Base-by-base conservation (phyloP, 1,140 invertebrate genomes). In the Pomacea maculata region DNA sequence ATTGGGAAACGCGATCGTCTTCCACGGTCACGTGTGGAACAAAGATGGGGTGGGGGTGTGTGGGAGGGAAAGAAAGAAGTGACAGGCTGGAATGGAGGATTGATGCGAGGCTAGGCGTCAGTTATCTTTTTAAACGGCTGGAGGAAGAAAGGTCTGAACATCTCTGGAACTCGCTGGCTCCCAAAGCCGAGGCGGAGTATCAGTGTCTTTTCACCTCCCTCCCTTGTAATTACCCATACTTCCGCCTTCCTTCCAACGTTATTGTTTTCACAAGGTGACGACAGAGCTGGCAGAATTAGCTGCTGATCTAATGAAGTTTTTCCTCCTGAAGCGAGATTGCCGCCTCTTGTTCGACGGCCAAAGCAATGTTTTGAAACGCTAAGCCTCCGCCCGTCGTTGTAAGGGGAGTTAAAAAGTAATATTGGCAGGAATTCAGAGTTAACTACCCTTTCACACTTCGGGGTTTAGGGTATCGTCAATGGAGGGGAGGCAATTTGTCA, bases 381-480 rank as follows among this genome's bases (percentile, higher is more conserved):
- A 78, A 54, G 65, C 67, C 25, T 0, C 9, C 9, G 29, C 67
- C n/a, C 12, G 17, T 45, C 6, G 34, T 12, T 19, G 77, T 78
- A 70, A 78, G 77, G 77, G 77, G 77, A 78, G 77, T 78, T 78
- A 78, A 78, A 71, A 78, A 78, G 65, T 65, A 78, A 78, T 78
- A 78, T 78, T 54, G 77, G 63, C 21, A 65, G 77, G 77, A 78
- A 78, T 78, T 78, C 77, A 70, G 77, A 78, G 77, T 78, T 78
- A 78, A 78, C 77, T 78, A 78, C 77, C 77, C 77, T 78, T 78
- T 70, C 77, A 61, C 75, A 21, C 75, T 2, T 55, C n/a, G 19
- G 57, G 65, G 75, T 15, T n/a, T 19, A 19, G 25, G 52, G 6
- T 21, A 8, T 25, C 34, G 64, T 54, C 77, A 34, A 25, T 57